These are phyloP conservation scores for Thinocorus orbignyianus DNA, from an alignment of 2,113 vertebrate species.

Conservation along the genomic window DNA sequence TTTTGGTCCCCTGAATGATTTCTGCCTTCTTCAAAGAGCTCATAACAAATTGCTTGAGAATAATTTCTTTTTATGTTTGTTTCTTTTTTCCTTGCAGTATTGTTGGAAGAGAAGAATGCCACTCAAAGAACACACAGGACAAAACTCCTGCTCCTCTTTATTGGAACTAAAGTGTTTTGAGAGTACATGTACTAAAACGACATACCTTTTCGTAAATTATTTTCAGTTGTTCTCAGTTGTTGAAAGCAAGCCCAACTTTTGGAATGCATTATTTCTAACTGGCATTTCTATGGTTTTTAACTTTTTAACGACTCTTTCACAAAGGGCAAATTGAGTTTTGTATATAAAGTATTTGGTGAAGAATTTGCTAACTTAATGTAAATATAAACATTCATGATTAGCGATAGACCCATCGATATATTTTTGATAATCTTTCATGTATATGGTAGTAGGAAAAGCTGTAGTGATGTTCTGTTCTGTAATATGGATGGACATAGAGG, in stretches of 20 bases:
- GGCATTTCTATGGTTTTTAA: slow-evolving; percentile 82
- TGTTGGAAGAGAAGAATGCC: neutral
- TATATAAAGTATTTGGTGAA: slow-evolving; percentile 81
- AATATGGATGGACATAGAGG: slow-evolving; percentile 45
- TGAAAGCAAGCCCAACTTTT: slow-evolving; percentile 73
- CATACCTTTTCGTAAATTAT: slow-evolving; percentile 73
- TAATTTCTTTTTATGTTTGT: neutral
- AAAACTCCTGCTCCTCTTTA: slow-evolving; percentile 57
- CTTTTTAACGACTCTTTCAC: slow-evolving; percentile 79
- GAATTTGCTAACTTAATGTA: slow-evolving; percentile 81
- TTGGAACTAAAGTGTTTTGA: slow-evolving; percentile 53
- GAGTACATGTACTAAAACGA: slow-evolving; percentile 20
- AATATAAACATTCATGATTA: slow-evolving; percentile 78
- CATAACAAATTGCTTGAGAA: neutral
- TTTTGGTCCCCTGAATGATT: neutral
- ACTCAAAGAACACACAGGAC: slow-evolving; percentile 49
- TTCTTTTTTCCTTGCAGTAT: slow-evolving; percentile 27
- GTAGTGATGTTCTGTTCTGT: slow-evolving; percentile 48
- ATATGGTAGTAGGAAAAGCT: slow-evolving; percentile 66
- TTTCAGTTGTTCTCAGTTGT: slow-evolving; percentile 66
- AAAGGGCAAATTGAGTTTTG: slow-evolving; percentile 76
- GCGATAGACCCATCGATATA: slow-evolving; percentile 81
- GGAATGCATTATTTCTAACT: slow-evolving; percentile 75
- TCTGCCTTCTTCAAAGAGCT: neutral
- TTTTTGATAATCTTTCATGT: slow-evolving; percentile 84